A percentile compares a stretch with the other conserved stretches of the same genome.
Conservation (phyloP, 1,140 invertebrate species). For the Bombyx mori region ASM3026992v2 NC_085111.1:13995001-13995500, state of each 20-base stretch:
- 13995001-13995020: slow-evolving; percentile 71
- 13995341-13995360: no score
- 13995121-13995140: slow-evolving; percentile 44
- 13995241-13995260: slow-evolving; percentile 17
- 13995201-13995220: slow-evolving; percentile 25
- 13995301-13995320: no score
- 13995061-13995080: not conserved
- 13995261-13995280: slow-evolving; percentile 7
- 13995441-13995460: no score
- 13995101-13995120: slow-evolving; percentile 50
- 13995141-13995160: slow-evolving; percentile 22
- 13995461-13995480: no score
- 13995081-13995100: slow-evolving; percentile 38
- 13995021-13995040: not conserved
- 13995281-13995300: slow-evolving; percentile 1
- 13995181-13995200: slow-evolving; percentile 33
- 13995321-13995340: no score
- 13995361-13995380: no score
- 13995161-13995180: slow-evolving; percentile 28
- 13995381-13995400: no score
- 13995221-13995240: slow-evolving; percentile 25
- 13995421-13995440: no score
- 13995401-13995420: no score
- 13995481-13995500: no score
- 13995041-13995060: not conserved